Conservation (phyloP, 2,888 invertebrate genomes). For the Hyppa rectilinea region DNA sequence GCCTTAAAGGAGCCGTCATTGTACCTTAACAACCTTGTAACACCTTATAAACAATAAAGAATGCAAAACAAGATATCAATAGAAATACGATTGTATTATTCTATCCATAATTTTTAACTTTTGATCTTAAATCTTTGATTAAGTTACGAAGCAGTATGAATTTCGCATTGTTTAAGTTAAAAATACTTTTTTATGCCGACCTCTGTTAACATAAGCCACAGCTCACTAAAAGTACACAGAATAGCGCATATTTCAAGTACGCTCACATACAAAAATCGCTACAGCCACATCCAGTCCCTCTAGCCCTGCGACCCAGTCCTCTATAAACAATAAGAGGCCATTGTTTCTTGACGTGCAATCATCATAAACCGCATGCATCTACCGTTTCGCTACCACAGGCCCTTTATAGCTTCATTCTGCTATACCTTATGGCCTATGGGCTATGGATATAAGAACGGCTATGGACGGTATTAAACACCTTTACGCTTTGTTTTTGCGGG, state of each 20-base stretch:
- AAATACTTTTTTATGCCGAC: not conserved
- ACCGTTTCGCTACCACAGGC: conserved; percentile 69
- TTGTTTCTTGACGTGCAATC: conserved; percentile 83
- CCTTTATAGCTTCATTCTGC: conserved; percentile 65
- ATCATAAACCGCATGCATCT: conserved; percentile 81
- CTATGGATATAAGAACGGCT: conserved; percentile 28
- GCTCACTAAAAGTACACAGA: not conserved
- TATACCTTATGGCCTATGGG: conserved; percentile 58
- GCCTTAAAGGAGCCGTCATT: too few relatives aligned
- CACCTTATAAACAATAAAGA: too few relatives aligned
- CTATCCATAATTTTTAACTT: too few relatives aligned
- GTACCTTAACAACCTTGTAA: too few relatives aligned
- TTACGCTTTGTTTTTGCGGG: conserved; percentile 43
- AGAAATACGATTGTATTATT: not conserved
- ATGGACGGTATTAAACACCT: conserved; percentile 43
- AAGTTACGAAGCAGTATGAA: not conserved
- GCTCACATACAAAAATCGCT: not conserved
- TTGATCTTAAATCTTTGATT: too few relatives aligned
- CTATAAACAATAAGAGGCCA: conserved; percentile 80
- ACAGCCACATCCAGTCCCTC: conserved; percentile 41
- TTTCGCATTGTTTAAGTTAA: not conserved
- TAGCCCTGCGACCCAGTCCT: conserved; percentile 34
- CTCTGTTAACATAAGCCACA: not conserved
- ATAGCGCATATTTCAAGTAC: not conserved
- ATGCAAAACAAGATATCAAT: too few relatives aligned